Evolutionary conservation across 2,113 vertebrate genomes (phyloP).

Genomic region (Rousettus leschenaultii): DNA sequence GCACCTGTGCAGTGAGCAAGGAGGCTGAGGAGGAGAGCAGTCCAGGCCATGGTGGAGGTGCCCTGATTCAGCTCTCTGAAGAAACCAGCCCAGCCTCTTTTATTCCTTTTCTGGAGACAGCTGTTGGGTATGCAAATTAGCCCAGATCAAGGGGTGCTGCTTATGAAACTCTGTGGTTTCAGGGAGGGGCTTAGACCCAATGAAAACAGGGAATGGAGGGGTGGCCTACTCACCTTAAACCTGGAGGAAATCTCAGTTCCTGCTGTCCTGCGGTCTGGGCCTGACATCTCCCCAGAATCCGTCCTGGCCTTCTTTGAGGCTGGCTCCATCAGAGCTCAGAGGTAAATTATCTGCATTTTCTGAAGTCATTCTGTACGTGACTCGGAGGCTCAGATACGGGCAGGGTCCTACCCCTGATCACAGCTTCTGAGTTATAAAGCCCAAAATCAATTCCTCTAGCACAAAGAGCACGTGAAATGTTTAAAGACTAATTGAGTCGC

Average conservation of each 20-base stretch:
- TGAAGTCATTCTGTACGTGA: no score
- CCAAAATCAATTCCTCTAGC: no score
- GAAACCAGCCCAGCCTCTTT: not conserved
- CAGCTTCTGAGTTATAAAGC: no score
- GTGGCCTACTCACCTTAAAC: fast-evolving
- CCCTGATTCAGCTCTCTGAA: fast-evolving
- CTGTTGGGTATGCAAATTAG: constrained; percentile 1
- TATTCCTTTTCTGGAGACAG: not conserved
- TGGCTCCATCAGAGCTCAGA: no score
- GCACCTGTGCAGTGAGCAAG: not conserved
- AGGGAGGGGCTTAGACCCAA: not conserved
- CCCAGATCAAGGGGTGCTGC: no score
- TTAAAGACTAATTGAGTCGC: no score
- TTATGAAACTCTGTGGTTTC: not conserved
- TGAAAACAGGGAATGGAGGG: no score
- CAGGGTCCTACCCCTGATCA: no score
- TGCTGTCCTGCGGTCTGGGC: not conserved
- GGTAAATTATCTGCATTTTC: no score
- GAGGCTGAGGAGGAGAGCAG: not conserved
- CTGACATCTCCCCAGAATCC: not conserved
- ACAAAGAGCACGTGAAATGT: no score
- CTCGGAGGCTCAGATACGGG: no score
- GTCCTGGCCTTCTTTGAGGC: no score
- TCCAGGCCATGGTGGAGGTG: fast-evolving
- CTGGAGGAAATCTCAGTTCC: fast-evolving